Percentiles rank a stretch among this genome's conserved stretches.
phyloP scores from a whole-genome alignment of 2,888 invertebrate species.

The Gordius sp. region DNA sequence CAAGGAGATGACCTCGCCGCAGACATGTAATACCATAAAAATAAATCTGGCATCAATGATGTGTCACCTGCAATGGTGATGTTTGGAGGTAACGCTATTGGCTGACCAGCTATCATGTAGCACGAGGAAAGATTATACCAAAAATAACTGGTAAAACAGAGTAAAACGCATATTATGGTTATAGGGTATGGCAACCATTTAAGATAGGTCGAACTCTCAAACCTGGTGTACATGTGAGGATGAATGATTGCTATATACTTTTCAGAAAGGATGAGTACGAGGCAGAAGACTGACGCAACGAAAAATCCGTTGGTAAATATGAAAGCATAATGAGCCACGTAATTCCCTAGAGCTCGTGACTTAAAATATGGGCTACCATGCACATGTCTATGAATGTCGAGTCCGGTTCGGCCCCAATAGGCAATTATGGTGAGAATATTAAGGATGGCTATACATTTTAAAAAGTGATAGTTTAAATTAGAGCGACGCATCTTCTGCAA shows the following conservation, averaged over 20 bases:
- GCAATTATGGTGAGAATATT: not conserved
- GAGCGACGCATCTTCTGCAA: not conserved
- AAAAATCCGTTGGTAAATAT: not conserved
- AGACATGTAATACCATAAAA: not conserved
- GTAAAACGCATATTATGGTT: not conserved
- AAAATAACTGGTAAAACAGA: not conserved
- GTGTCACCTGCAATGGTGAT: too few species aligned
- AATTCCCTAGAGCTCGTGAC: not conserved
- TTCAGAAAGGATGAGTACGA: not conserved
- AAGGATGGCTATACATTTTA: not conserved
- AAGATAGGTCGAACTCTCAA: not conserved
- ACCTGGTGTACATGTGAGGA: not conserved
- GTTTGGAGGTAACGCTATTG: too few species aligned
- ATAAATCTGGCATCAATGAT: too few species aligned
- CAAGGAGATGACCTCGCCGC: not conserved
- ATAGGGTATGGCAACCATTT: not conserved
- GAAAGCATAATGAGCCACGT: not conserved
- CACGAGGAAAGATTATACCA: not conserved
- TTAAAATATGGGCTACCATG: not conserved
- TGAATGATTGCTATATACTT: not conserved
- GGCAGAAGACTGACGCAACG: not conserved
- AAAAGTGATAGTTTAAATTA: not conserved
- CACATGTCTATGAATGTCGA: not conserved
- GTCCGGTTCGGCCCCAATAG: not conserved
- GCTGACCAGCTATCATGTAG: not conserved